These are phyloP conservation scores for Procambarus virginalis DNA, from an alignment of 1,140 invertebrate species.

Conservation along the genomic window DNA sequence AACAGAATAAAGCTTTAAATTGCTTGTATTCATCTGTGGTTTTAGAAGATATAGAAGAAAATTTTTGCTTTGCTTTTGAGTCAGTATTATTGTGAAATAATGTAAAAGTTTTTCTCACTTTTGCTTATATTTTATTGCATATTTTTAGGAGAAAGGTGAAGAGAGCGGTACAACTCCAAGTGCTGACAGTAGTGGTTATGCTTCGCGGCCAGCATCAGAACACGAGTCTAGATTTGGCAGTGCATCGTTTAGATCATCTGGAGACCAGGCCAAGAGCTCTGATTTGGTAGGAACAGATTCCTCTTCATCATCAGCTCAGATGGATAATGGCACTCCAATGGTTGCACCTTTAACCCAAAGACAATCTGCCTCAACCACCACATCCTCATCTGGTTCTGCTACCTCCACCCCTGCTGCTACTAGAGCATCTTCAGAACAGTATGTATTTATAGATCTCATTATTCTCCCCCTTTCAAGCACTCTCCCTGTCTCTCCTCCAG, in stretches of 20 bases:
- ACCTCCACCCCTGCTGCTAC: conserved; percentile 16
- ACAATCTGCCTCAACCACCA: conserved; percentile 13
- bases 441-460: neutral
- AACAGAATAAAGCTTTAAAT: too few species aligned
- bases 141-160: conserved; percentile 35
- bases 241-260: conserved; percentile 21
- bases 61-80: too few species aligned
- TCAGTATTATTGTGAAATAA: too few species aligned
- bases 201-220: conserved; percentile 28
- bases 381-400: conserved; percentile 5
- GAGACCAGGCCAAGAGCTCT: conserved; percentile 8
- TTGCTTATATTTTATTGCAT: neutral
- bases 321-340: conserved; percentile 1
- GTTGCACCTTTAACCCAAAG: conserved; percentile 22
- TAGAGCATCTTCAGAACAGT: conserved; percentile 30
- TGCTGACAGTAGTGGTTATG: conserved; percentile 34
- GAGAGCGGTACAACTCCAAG: conserved; percentile 43
- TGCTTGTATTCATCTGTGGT: too few species aligned
- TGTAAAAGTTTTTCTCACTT: too few species aligned
- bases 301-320: neutral
- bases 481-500: too few species aligned
- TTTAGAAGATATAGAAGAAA: too few species aligned
- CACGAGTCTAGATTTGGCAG: conserved; percentile 27
- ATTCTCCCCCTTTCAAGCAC: neutral
- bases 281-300: neutral